Percentiles rank a stretch among this genome's conserved stretches.
Evolutionary conservation across 2,113 vertebrate genomes (phyloP).

Genomic region (Myanophis thanlyinensis): DNA sequence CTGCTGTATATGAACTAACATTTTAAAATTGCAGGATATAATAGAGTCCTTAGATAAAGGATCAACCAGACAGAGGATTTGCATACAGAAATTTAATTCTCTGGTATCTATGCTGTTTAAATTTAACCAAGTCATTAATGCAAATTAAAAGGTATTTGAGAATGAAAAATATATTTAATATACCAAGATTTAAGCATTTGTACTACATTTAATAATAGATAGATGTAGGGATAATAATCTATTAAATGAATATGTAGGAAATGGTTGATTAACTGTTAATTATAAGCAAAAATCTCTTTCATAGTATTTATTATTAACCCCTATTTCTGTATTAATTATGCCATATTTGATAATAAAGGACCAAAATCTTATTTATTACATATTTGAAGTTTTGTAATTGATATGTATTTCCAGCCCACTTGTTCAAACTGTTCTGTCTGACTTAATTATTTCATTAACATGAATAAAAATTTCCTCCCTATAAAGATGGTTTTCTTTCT

Average conservation of each 20-base stretch:
- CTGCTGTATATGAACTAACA: background rate
- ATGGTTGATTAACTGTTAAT: slow-evolving; percentile 65
- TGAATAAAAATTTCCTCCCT: slow-evolving; percentile 34
- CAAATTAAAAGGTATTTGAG: slow-evolving; percentile 43
- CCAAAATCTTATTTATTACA: slow-evolving; percentile 59
- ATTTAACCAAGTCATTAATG: slow-evolving; percentile 53
- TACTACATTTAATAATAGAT: slow-evolving; percentile 62
- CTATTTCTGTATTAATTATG: slow-evolving; percentile 63
- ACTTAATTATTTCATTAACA: slow-evolving; percentile 64
- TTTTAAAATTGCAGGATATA: background rate
- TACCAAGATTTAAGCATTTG: slow-evolving; percentile 51
- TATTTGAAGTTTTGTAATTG: slow-evolving; percentile 58
- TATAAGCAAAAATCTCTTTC: slow-evolving; percentile 54
- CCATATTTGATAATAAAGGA: slow-evolving; percentile 57
- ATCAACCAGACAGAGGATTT: slow-evolving; percentile 8
- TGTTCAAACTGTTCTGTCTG: slow-evolving; percentile 58
- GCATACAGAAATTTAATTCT: background rate
- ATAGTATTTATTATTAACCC: slow-evolving; percentile 56
- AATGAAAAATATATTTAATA: slow-evolving; percentile 51
- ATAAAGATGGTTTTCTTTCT: slow-evolving; percentile 12
- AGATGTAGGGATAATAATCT: slow-evolving; percentile 60
- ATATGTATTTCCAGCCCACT: slow-evolving; percentile 54
- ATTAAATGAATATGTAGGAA: slow-evolving; percentile 59
- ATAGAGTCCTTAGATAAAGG: background rate
- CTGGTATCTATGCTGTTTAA: slow-evolving; percentile 6